phyloP scores from a whole-genome alignment of 2,888 invertebrate genomes.

The Diachrysia chrysitis region DNA sequence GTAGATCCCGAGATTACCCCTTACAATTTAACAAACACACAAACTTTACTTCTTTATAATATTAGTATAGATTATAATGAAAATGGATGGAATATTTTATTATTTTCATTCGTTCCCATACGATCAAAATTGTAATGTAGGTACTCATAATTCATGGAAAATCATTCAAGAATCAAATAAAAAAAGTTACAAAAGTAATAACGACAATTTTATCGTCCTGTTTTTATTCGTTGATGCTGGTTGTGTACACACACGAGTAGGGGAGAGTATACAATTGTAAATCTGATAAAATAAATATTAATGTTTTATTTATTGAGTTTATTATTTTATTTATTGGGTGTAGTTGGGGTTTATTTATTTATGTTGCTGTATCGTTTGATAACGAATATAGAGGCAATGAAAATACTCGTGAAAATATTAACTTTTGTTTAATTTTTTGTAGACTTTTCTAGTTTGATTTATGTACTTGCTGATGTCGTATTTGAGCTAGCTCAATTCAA shows the following conservation, averaged over 20 bases:
- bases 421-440: too few species aligned
- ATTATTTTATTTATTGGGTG: background rate
- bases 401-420: background rate
- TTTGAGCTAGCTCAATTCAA: too few species aligned
- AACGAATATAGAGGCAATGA: constrained; percentile 4
- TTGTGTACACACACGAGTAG: background rate
- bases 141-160: too few species aligned
- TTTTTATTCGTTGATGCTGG: background rate
- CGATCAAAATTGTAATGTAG: too few species aligned
- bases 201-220: constrained; percentile 1
- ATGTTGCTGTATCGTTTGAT: background rate
- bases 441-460: too few species aligned
- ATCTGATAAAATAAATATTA: constrained; percentile 4
- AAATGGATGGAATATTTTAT: too few species aligned
- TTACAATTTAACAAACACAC: too few species aligned
- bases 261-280: background rate
- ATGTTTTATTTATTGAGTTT: background rate
- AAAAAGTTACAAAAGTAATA: constrained; percentile 3
- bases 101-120: too few species aligned
- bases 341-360: background rate
- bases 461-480: too few species aligned
- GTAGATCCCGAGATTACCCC: too few species aligned
- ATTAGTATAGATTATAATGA: too few species aligned
- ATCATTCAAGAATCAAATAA: background rate
- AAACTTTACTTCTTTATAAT: too few species aligned